Evolutionary conservation across 2,888 invertebrate genomes (phyloP).

Genomic region (Zeuzera pyrina): DNA sequence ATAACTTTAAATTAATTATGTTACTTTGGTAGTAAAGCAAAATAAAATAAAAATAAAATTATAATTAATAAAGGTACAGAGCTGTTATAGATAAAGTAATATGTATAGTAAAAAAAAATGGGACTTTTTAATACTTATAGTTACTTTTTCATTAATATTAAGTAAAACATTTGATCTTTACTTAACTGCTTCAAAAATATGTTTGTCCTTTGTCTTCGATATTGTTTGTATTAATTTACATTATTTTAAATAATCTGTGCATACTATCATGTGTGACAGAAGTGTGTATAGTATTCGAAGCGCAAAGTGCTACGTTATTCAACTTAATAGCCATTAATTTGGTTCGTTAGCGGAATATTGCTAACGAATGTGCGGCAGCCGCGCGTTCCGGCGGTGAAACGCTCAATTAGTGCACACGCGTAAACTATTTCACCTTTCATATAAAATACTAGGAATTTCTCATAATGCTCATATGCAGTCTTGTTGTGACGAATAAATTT

Average conservation of each 20-base stretch:
- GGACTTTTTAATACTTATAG: background rate
- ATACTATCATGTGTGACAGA: no score
- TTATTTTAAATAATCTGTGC: no score
- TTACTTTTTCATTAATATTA: background rate
- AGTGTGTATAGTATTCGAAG: constrained; percentile 43
- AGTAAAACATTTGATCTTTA: background rate
- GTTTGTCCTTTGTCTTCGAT: no score
- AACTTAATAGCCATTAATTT: constrained; percentile 70
- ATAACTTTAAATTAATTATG: no score
- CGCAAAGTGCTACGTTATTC: constrained; percentile 66
- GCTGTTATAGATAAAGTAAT: no score
- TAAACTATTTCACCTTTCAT: constrained; percentile 38
- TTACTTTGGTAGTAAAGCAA: no score
- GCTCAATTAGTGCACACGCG: constrained; percentile 57
- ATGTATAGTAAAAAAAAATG: background rate
- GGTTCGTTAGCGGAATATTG: constrained; percentile 71
- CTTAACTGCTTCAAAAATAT: no score
- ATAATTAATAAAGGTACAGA: no score
- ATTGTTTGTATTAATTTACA: no score
- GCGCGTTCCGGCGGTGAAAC: constrained; percentile 50
- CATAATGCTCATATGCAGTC: no score
- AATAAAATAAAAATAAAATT: no score
- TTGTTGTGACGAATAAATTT: no score
- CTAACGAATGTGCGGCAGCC: constrained; percentile 63
- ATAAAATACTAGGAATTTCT: constrained; percentile 38